These are phyloP conservation scores for Sinosuthora webbiana DNA, from an alignment of 2,113 vertebrate species.

Conservation along the genomic window DNA sequence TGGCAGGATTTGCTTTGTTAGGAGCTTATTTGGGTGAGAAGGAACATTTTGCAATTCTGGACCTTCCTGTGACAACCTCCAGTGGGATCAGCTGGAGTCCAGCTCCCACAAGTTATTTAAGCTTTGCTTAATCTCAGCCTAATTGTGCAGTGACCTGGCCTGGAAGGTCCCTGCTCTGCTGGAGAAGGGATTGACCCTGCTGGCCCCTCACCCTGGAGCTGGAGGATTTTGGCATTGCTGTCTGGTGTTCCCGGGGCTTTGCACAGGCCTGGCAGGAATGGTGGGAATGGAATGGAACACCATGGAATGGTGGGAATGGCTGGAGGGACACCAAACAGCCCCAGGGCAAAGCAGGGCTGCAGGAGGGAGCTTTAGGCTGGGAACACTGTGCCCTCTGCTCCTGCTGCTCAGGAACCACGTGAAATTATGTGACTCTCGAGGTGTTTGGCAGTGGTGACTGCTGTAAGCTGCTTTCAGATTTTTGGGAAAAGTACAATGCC, in stretches of 20 bases:
- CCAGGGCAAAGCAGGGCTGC: neutral
- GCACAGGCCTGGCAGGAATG: neutral
- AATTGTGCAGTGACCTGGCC: neutral
- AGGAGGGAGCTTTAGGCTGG: neutral
- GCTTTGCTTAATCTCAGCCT: neutral
- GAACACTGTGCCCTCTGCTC: neutral
- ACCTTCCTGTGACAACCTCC: neutral
- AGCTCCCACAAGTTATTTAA: neutral
- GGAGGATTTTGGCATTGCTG: neutral
- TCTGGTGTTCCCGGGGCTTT: neutral
- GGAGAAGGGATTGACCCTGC: neutral
- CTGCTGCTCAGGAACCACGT: rapidly evolving
- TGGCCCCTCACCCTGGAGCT: neutral
- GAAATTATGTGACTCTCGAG: rapidly evolving
- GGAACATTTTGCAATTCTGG: neutral
- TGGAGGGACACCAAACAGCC: neutral
- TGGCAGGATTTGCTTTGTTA: neutral
- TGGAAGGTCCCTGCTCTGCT: neutral
- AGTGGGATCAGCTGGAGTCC: neutral
- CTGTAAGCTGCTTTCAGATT: neutral
- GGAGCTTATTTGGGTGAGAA: neutral
- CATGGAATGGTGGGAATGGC: rapidly evolving
- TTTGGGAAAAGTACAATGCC: neutral
- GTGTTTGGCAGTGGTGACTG: neutral
- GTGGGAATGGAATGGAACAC: neutral